Conservation (phyloP, 2,113 vertebrate genomes). For the Platysteira castanea region DNA sequence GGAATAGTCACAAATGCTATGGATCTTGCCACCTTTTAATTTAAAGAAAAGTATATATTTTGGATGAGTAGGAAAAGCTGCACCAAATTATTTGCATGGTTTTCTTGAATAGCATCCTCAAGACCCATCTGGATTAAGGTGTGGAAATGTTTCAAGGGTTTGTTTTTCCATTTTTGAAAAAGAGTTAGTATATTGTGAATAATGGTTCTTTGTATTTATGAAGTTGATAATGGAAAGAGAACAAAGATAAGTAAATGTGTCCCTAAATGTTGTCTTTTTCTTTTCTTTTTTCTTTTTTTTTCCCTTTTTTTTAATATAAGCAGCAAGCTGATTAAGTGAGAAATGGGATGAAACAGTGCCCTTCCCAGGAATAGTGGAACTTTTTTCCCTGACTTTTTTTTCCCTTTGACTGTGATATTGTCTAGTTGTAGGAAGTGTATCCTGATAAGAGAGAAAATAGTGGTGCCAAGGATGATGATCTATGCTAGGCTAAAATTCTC, state of each 20-base stretch:
- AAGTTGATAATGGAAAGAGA: constrained; percentile 72
- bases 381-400: background rate
- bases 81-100: constrained; percentile 75
- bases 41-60: constrained; percentile 54
- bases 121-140: constrained; percentile 58
- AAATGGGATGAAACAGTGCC: background rate
- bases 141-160: constrained; percentile 66
- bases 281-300: accelerated
- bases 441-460: constrained; percentile 71
- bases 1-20: constrained; percentile 51
- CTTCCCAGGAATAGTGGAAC: constrained; percentile 31
- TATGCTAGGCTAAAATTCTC: constrained; percentile 65
- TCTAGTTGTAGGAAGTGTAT: constrained; percentile 60
- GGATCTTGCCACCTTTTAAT: constrained; percentile 65
- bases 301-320: background rate
- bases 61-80: constrained; percentile 66
- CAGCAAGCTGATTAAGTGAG: constrained; percentile 25
- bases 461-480: constrained; percentile 60
- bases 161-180: constrained; percentile 66
- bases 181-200: constrained; percentile 78
- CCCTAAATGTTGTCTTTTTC: constrained; percentile 59
- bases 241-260: constrained; percentile 69
- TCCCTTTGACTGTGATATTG: constrained; percentile 47
- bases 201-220: constrained; percentile 81
- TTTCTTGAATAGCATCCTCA: constrained; percentile 66